Base-by-base conservation (phyloP, 2,113 vertebrate genomes). In the Antechinus flavipes region DNA sequence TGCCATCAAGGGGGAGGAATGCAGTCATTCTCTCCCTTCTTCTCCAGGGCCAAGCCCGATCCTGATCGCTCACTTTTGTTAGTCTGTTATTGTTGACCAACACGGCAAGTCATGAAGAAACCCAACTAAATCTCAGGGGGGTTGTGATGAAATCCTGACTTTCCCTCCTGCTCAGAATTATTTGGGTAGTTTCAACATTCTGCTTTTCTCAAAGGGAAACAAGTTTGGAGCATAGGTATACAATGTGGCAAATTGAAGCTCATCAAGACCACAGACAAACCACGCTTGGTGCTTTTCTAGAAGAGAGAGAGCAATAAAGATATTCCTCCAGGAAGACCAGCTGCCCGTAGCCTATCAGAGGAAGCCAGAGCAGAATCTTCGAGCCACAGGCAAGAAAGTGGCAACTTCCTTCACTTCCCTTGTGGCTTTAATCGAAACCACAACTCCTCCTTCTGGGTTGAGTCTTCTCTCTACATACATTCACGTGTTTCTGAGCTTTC, bases 351-450 rank as follows among this genome's bases (percentile, higher is more conserved):
- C 97, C 95, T 95, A 90, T 94, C 96, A 98, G 97, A 98, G 91
- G 96, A n/a, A 98, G 95, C 97, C 97, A 97, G 94, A 97, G 98
- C 96, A 98, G 98, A 98, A 97, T 98, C 97, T 97, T 97, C 96
- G 98, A 93, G 98, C 98, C 98, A 98, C 98, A 98, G 95, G 98
- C 98, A 98, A 98, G 98, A 98, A 98, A 98, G 98, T 97, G 98
- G 98, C 97, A 98, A 98, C 84, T 95, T 98, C 98, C 97, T 98
- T 98, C 97, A 97, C 98, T 98, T 99, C 99, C 98, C 98, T 91
- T 98, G 98, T 96, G 98, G 98, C 98, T 98, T 98, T 98, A 97
- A 98, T 95, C 98, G 97, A 98, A 98, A 98, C 98, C 98, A 98
- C 98, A 98, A 95, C 98, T 98, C 98, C 98, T 98, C 98, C 98